Evolutionary conservation across 2,888 invertebrate genomes (phyloP).

Genomic region (Rhorus exstirpatorius): DNA sequence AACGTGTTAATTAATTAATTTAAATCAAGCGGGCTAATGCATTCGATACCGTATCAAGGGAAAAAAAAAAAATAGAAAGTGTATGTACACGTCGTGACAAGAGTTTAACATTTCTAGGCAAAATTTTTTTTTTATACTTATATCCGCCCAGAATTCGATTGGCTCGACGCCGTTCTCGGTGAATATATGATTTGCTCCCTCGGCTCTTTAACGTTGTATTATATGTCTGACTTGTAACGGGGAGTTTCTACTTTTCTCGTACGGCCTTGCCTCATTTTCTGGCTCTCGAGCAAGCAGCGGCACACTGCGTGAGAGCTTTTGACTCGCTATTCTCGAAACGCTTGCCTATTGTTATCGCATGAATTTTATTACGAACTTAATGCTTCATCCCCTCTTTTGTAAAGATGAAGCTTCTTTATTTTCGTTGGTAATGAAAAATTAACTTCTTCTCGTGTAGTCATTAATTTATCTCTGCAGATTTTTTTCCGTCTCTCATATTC

Average conservation of each 20-base stretch:
- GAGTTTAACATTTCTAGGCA: conserved; percentile 26
- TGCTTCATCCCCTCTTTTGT: neutral
- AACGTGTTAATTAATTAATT: too few species aligned
- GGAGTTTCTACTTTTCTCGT: conserved; percentile 52
- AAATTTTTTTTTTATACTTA: conserved; percentile 42
- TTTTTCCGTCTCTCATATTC: neutral
- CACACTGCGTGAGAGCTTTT: conserved; percentile 2
- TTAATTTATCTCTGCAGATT: conserved; percentile 7
- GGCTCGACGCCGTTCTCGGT: conserved; percentile 35
- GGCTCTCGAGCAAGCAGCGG: conserved; percentile 30
- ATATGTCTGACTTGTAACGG: conserved; percentile 48
- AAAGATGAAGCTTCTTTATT: conserved; percentile 7
- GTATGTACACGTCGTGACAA: conserved; percentile 29
- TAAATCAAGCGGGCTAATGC: too few species aligned
- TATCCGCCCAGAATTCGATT: conserved; percentile 49
- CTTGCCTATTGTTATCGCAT: conserved; percentile 47
- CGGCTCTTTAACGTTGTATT: conserved; percentile 33
- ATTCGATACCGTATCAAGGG: too few species aligned
- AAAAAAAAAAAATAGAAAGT: neutral
- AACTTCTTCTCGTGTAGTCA: neutral
- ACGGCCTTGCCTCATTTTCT: conserved; percentile 41
- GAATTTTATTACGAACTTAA: conserved; percentile 49
- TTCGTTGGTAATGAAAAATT: conserved; percentile 12
- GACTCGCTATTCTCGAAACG: conserved; percentile 38
- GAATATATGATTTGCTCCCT: conserved; percentile 28